Evolutionary conservation across 2,113 vertebrate genomes (phyloP), one percentile per base, ranked within the genome.

Genomic region (Cynoglossus semilaevis): DNA sequence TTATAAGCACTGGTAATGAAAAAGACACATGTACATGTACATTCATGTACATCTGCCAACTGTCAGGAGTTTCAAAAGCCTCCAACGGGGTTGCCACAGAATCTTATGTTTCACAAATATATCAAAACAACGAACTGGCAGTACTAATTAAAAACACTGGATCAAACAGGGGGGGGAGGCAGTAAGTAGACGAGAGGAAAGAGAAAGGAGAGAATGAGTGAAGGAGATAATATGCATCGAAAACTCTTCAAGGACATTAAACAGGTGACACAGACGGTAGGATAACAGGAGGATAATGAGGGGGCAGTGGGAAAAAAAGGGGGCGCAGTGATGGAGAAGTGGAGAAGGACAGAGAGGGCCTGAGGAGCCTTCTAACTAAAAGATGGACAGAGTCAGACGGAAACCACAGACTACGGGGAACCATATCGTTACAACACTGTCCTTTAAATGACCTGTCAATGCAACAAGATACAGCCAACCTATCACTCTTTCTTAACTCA

Each of bases 311-410:
- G 49, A 58, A 45, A 46, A 69, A 63, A 76, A 13, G 38, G 57
- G 67, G 73, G 70, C 74, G 54, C 56, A 58, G 63, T 53, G 73
- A 70, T 55, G 47, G 53, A 73, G 68, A 51, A 67, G 67, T 43
- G 64, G 61, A 82, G 73, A 82, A 82, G 81, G 84, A 86, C 76
- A 65, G 57, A 74, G 71, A 77, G 49, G 38, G 76, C 85, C 83
- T 0, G 57, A 70, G 82, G 86, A 82, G 72, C 66, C 71, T 77
- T 84, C 68, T 62, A 64, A 68, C 80, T 80, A 73, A 79, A 85
- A 78, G 79, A 85, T 82, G 78, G 61, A 51, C 57, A 63, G 55
- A 83, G 76, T 80, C 57, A 72, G 66, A 69, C 47, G 51, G 63
- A 64, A 63, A 74, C 81, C 59, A 62, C 58, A 56, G 74, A 74